Conservation (phyloP, 1,140 invertebrate genomes). For the Condylostylus longicornis region DNA sequence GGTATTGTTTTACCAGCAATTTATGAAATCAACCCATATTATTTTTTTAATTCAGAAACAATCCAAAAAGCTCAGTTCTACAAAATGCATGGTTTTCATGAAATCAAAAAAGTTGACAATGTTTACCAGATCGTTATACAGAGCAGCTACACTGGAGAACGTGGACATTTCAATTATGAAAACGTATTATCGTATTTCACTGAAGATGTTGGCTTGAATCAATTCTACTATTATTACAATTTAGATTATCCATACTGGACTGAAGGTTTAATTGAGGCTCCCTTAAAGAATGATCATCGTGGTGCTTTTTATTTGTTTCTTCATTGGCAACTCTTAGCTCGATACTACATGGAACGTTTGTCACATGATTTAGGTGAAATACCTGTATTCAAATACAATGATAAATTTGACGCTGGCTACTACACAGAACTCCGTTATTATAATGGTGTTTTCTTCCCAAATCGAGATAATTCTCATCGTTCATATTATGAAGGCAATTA, state of each 20-base stretch:
- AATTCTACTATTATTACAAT: constrained; percentile 44
- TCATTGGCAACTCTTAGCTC: constrained; percentile 44
- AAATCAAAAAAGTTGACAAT: constrained; percentile 34
- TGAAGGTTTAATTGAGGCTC: constrained; percentile 29
- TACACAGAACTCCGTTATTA: constrained; percentile 42
- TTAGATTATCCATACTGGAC: constrained; percentile 38
- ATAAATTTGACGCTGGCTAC: constrained; percentile 38
- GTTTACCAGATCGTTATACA: constrained; percentile 34
- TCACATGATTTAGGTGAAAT: constrained; percentile 45
- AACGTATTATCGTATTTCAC: constrained; percentile 45
- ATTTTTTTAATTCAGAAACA: constrained; percentile 40
- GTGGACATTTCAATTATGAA: constrained; percentile 33
- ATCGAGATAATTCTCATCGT: constrained; percentile 39
- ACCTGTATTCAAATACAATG: constrained; percentile 39
- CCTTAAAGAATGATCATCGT: constrained; percentile 38
- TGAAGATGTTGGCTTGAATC: constrained; percentile 52
- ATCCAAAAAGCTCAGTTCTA: constrained; percentile 39
- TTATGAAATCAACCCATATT: constrained; percentile 47
- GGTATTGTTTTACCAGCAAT: constrained; percentile 42
- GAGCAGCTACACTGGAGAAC: constrained; percentile 41
- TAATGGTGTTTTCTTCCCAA: constrained; percentile 46
- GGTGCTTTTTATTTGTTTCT: constrained; percentile 44
- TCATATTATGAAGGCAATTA: constrained; percentile 36
- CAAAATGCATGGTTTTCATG: constrained; percentile 40
- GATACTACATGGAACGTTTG: constrained; percentile 50